These are phyloP conservation scores for Chrysogorgia sp. DNA, from an alignment of 92 coral and sea anemone genomes.

Conservation along the genomic window DNA sequence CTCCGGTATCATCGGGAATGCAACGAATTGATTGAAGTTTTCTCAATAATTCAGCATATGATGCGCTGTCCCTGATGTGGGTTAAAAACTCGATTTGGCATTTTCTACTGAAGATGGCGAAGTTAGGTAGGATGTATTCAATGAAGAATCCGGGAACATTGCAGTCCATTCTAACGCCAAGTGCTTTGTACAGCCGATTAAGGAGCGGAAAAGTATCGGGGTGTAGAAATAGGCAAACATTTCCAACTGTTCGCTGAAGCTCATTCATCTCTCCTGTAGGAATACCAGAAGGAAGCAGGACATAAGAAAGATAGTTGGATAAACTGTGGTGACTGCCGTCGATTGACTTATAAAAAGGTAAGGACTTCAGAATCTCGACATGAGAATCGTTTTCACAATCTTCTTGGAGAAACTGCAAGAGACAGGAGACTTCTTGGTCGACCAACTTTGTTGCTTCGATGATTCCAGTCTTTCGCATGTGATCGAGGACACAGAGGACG, in stretches of 20 bases:
- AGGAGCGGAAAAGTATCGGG: not conserved
- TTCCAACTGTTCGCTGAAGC: not conserved
- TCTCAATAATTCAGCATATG: not conserved
- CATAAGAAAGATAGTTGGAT: slow-evolving; percentile 60
- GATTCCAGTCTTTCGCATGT: slow-evolving; percentile 17
- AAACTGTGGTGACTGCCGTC: slow-evolving; percentile 71
- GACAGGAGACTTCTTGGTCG: slow-evolving; percentile 61
- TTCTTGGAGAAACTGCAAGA: slow-evolving; percentile 81
- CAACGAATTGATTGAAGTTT: not conserved
- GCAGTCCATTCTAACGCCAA: slow-evolving; percentile 2
- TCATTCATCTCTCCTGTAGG: slow-evolving; percentile 64
- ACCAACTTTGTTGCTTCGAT: slow-evolving; percentile 47
- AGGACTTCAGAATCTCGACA: slow-evolving; percentile 66
- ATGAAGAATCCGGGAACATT: not conserved
- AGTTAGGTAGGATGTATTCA: slow-evolving; percentile 4
- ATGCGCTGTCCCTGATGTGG: not conserved
- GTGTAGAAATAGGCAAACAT: not conserved
- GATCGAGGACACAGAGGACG: slow-evolving; percentile 23
- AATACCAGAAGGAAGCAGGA: slow-evolving; percentile 67
- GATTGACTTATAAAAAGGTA: slow-evolving; percentile 86
- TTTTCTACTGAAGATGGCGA: not conserved
- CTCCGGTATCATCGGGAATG: slow-evolving; percentile 11
- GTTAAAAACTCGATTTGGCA: slow-evolving; percentile 10
- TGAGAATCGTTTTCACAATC: slow-evolving; percentile 77
- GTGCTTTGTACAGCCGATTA: not conserved